Evolutionary conservation across 2,888 invertebrate genomes (phyloP).

Genomic region (Pollenia griseotomentosa): DNA sequence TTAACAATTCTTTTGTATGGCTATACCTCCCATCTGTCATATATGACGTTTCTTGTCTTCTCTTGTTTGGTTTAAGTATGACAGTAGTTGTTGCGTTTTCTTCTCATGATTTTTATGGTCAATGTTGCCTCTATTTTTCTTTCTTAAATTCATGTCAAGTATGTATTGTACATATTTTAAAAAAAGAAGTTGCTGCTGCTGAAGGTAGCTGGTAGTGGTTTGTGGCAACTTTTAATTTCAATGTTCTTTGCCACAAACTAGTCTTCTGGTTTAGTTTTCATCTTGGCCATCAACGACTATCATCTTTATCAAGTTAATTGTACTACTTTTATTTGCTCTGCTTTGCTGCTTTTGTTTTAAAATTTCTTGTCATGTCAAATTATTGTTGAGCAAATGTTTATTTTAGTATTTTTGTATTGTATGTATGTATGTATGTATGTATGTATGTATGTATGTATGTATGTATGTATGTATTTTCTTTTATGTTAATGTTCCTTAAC

Average conservation of each 20-base stretch:
- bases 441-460: too few relatives aligned
- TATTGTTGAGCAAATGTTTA: slow-evolving; percentile 27
- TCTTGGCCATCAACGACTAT: slow-evolving; percentile 13
- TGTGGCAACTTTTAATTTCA: slow-evolving; percentile 67
- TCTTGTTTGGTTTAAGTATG: too few relatives aligned
- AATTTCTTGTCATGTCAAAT: slow-evolving; percentile 56
- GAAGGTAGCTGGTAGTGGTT: slow-evolving; percentile 3
- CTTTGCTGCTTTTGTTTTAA: slow-evolving; percentile 22
- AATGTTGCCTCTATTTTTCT: slow-evolving; percentile 42
- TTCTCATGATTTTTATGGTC: slow-evolving; percentile 48
- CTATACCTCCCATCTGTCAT: slow-evolving; percentile 1
- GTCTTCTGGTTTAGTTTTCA: slow-evolving; percentile 6
- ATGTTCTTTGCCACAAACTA: slow-evolving; percentile 32
- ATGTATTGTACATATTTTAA: slow-evolving; percentile 1
- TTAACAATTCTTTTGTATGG: background rate
- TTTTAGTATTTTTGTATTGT: slow-evolving; percentile 22
- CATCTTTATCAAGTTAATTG: slow-evolving; percentile 19
- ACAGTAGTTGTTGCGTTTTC: background rate
- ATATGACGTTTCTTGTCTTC: background rate
- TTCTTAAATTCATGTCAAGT: slow-evolving; percentile 69
- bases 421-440: slow-evolving; percentile 1
- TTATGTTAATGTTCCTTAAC: slow-evolving; percentile 3
- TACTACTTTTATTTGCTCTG: background rate
- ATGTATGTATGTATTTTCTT: background rate
- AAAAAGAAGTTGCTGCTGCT: slow-evolving; percentile 33